Base-by-base conservation (phyloP, 2,888 invertebrate species). In the Neoscelio sp. region DNA sequence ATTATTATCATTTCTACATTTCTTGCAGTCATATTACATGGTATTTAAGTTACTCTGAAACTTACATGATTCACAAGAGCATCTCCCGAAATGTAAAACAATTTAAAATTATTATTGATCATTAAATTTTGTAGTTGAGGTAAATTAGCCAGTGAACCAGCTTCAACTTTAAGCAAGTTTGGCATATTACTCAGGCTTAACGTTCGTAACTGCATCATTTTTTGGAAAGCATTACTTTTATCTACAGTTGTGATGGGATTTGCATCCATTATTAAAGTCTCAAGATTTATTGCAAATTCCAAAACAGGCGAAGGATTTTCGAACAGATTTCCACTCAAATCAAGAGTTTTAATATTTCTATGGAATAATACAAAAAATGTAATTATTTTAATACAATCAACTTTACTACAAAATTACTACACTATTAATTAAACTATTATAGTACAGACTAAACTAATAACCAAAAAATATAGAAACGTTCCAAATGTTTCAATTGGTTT, bases 141-240 rank as follows among this genome's bases (percentile, higher is more conserved):
- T 28, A 95, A 91, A 0, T 92, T 91, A 0, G 94, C 93, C 7
- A 95, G 90, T 0, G 93, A 91, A 1, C 91, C 91, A 8, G 89
- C 86, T 5, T 92, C 93, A 23, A 97, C 93, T 23, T 87, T 87
- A 0, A 87, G 90, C 40, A 97, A 89, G 1, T 92, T 87, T 0
- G 92, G 91, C 93, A 96, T 95, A 79, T 94, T 92, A 54, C 94
- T 93, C 88, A 97, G 92, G 82, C 95, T 94, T 0, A 97, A 90
- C 50, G 93, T 92, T 85, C 92, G 91, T 12, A 97, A 88, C 3
- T 92, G 92, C 0, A 91, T 89, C 64, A 96, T 91, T 0, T 13
- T 10, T 0, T 85, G 85, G 87, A 96, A 95, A 2, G 93, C 92
- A 12, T 90, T 90, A 0, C 85, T 81, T 54, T 87, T 87, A 3